phyloP scores from a whole-genome alignment of 64 coral and sea anemone genomes.

The Hydrozoanthus tunicans region DNA sequence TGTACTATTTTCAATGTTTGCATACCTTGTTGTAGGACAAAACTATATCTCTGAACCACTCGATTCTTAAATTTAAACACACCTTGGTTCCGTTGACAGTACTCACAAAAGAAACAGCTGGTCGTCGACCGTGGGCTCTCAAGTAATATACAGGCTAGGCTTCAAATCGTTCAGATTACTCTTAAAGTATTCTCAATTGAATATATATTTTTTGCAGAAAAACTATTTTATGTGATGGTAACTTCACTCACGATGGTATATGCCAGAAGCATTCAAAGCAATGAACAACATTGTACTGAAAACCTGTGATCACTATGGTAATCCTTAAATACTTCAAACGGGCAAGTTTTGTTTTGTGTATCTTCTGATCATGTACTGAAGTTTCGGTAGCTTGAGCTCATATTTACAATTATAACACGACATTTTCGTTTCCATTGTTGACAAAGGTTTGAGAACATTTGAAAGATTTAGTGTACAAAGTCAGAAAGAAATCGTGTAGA shows the following conservation, averaged over 20 bases:
- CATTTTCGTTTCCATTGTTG: too few relatives aligned
- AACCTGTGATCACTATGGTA: background rate
- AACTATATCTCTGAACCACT: background rate
- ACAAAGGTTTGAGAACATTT: too few relatives aligned
- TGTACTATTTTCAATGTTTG: background rate
- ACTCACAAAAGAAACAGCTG: slow-evolving; percentile 11
- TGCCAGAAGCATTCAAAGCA: background rate
- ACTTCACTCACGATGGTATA: background rate
- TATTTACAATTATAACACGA: background rate
- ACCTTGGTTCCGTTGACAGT: background rate
- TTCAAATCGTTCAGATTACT: too few relatives aligned
- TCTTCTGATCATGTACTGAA: background rate
- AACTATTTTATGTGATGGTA: background rate
- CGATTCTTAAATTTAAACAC: background rate
- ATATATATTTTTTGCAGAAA: background rate
- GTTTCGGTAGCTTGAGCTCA: background rate
- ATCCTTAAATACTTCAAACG: background rate
- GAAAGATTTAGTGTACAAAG: too few relatives aligned
- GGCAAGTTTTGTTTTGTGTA: background rate
- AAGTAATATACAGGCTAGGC: background rate
- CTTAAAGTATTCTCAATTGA: too few relatives aligned
- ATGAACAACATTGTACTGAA: background rate
- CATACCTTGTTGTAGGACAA: background rate
- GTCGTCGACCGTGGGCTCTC: background rate
- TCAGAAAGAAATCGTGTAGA: too few relatives aligned